Percentiles rank a stretch among this genome's conserved stretches.
Conservation (phyloP, 2,113 vertebrate genomes). For the Motacilla tschutschensis region DNA sequence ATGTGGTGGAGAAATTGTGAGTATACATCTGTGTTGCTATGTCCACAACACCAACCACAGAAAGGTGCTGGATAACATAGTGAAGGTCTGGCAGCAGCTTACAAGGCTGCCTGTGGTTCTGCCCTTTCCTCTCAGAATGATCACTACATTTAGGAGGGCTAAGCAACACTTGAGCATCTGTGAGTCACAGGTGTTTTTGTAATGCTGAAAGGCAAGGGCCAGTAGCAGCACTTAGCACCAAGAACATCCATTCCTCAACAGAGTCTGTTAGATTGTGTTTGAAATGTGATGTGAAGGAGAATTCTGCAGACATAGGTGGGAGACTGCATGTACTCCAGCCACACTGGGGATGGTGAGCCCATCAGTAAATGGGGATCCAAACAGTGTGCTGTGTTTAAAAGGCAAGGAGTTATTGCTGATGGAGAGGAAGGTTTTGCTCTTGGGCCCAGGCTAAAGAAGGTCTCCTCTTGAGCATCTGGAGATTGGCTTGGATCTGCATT, state of each 20-base stretch:
- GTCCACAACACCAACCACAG: fast-evolving
- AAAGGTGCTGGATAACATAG: background rate
- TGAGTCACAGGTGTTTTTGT: background rate
- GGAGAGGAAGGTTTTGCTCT: background rate
- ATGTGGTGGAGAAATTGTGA: fast-evolving
- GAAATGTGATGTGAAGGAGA: background rate
- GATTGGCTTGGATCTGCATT: background rate
- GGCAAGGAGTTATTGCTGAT: background rate
- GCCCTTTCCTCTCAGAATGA: background rate
- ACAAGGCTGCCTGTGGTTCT: background rate
- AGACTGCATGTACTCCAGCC: fast-evolving
- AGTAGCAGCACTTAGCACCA: background rate
- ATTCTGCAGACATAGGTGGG: background rate
- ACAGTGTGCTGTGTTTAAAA: background rate
- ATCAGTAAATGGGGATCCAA: background rate
- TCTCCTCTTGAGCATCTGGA: background rate
- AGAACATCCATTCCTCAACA: background rate
- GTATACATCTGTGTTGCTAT: background rate
- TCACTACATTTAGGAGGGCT: background rate
- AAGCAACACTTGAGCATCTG: background rate
- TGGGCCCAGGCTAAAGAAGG: background rate
- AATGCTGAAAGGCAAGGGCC: background rate
- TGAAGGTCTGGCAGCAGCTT: background rate
- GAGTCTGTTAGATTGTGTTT: background rate
- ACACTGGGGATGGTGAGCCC: background rate